Evolutionary conservation across 2,113 vertebrate species (phyloP).

Genomic region (Microtus ochrogaster): DNA sequence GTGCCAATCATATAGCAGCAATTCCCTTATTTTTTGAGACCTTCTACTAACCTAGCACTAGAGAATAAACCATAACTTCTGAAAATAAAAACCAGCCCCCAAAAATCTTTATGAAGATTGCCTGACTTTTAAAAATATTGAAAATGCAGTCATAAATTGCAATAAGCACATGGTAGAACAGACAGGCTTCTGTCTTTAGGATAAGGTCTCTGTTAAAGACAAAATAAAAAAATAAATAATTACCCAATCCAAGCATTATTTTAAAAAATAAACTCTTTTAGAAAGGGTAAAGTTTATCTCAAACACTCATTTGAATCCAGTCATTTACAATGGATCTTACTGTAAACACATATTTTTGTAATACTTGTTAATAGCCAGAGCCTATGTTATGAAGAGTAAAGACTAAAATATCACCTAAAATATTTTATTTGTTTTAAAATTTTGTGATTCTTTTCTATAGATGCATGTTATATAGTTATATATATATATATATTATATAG

Average conservation of each 20-base stretch:
- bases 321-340: not conserved
- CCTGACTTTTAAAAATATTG: not conserved
- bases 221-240: not conserved
- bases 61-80: not conserved
- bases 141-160: not conserved
- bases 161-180: not conserved
- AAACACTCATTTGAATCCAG: not conserved
- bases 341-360: not conserved
- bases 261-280: not conserved
- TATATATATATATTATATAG: not conserved
- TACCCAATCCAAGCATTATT: not conserved
- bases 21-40: not conserved
- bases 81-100: not conserved
- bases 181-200: not conserved
- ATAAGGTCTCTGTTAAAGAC: not conserved
- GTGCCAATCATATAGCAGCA: too few species aligned
- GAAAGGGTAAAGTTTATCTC: not conserved
- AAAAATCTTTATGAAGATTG: not conserved
- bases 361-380: not conserved
- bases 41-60: too few species aligned
- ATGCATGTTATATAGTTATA: not conserved
- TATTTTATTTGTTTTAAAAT: slow-evolving; percentile 10
- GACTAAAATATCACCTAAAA: slow-evolving; percentile 21
- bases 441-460: not conserved
- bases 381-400: not conserved